Evolutionary conservation across 2,113 vertebrate species (phyloP), one percentile per base, ranked within the genome.

Genomic region (Laticauda laticaudata): DNA sequence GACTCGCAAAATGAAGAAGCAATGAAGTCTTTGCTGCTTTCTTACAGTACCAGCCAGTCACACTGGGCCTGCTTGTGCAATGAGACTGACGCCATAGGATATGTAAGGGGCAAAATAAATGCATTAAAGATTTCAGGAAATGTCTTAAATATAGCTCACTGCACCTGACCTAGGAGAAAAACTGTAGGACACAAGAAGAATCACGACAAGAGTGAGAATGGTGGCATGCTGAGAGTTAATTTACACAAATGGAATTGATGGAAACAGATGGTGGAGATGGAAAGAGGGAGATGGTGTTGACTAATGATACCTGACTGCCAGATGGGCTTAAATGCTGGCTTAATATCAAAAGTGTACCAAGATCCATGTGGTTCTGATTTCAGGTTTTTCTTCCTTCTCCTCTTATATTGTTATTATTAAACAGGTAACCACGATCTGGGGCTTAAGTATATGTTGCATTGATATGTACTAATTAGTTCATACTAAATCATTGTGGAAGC

Each of bases 221-320:
- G 94, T 94, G 95, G 95, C 96, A 90, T 87, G 85, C 93, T 86
- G 95, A 96, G 96, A 97, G 95, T 92, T 97, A 95, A 97, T 98
- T 96, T 96, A 96, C 96, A 96, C 95, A 95, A 95, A 96, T 92
- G 88, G 94, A 94, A 94, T 93, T 94, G 97, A 96, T 88, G 45
- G 95, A 97, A 97, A 97, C 97, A 98, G 97, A 97, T 97, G 97
- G 97, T 15, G 95, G 92, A 94, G 94, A 93, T 93, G 94, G 95
- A 93, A 93, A 85, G 39, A 5, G 81, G 93, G 94, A 93, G 69
- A 90, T 81, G 18, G 94, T 0, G 1, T 87, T 97, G 95, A 98
- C 95, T 96, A 97, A 98, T 96, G 97, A 96, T 95, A 97, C 96
- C 96, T 94, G 96, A 96, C 96, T 97, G 96, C 96, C 95, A 96